Base-by-base conservation (phyloP, 2,113 vertebrate genomes). In the Lasiurus borealis region DNA sequence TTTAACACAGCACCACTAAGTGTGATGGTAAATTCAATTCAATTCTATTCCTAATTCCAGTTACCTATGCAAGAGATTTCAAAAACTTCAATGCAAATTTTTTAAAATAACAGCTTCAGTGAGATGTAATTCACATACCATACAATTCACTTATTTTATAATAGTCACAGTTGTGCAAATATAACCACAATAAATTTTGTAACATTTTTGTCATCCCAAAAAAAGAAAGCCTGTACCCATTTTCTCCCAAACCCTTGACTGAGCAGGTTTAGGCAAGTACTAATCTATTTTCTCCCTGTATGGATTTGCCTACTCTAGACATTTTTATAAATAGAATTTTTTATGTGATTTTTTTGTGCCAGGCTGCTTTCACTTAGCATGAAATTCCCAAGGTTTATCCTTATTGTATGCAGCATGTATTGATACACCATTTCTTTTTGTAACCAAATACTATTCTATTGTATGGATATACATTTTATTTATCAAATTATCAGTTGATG, bases 81-180 rank as follows among this genome's bases (percentile, higher is more conserved):
- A 90, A 94, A 87, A 78, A 92, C 59, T 27, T 7, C 31, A 95
- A 62, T 54, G 68, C 31, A 94, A 71, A 48, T 62, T 69, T 62
- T 78, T 85, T 69, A 34, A 93, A 27, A 16, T 21, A 69, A 77
- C 46, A 64, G 50, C 81, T 85, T 81, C 71, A 86, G 29, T 75
- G 19, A 75, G 18, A 86, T 14, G 50, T 46, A 88, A 52, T 44
- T 84, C 52, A 88, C 19, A 81, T 21, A 76, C 40, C 13, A 88
- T 23, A 89, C 9, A 40, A 66, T 27, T 72, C 12, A 87, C 34
- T 44, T 72, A 86, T 36, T 86, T 89, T 83, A 72, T 19, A 91
- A 68, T 83, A 90, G 62, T 90, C 69, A 92, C 69, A 92, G 52
- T 36, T 83, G 31, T 62, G 1, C 5, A 81, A 83, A 23, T 54